Conservation (phyloP, 2,113 vertebrate genomes). For the Lasiurus borealis region DNA sequence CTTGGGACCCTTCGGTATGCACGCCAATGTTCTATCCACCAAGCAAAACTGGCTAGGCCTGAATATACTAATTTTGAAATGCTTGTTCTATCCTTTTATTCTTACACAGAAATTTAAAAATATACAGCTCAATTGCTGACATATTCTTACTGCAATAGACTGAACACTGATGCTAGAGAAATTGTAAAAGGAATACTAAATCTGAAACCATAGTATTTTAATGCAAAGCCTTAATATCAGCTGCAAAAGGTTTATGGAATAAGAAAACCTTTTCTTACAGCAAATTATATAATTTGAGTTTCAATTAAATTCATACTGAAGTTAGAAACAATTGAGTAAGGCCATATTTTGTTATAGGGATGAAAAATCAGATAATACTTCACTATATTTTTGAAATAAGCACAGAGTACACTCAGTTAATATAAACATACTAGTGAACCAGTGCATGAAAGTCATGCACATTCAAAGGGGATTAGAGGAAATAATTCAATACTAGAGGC, state of each 20-base stretch:
- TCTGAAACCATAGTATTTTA: not conserved
- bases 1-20: too few relatives aligned
- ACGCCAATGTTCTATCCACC: too few relatives aligned
- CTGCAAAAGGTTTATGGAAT: not conserved
- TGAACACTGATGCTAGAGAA: not conserved
- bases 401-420: not conserved
- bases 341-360: not conserved
- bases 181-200: not conserved
- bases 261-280: not conserved
- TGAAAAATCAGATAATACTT: not conserved
- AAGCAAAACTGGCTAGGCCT: too few relatives aligned
- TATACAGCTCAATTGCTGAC: not conserved
- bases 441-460: too few relatives aligned
- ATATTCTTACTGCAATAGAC: not conserved
- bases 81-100: not conserved
- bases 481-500: too few relatives aligned
- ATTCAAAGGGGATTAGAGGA: too few relatives aligned
- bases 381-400: not conserved
- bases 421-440: not conserved
- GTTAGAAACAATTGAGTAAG: not conserved
- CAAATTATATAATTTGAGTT: not conserved
- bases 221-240: not conserved
- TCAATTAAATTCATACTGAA: not conserved
- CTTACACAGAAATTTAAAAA: not conserved
- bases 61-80: not conserved